Evolutionary conservation across 2,888 invertebrate species (phyloP), one percentile per base, ranked within the genome.

Genomic region (Macaria liturata): DNA sequence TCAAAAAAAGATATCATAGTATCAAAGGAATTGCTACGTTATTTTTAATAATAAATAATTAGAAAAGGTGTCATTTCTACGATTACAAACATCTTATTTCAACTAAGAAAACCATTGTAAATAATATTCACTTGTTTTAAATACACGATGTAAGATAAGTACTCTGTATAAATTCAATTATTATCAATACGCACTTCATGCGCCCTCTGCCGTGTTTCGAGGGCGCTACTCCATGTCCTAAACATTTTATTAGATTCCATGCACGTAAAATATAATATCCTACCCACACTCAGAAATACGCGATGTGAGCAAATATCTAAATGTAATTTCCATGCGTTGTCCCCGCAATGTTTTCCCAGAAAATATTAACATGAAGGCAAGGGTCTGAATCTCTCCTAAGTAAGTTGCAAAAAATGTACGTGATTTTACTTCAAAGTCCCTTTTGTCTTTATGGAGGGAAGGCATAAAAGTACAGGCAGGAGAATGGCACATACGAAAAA

Each of bases 401-500:
- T 91, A 91, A 91, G 91, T 91, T 91, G 91, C 91, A 91, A 91
- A 91, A 91, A 91, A 91, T 91, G 89, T 91, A 91, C 91, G 91
- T 91, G 91, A 91, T 91, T 91, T 91, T 87, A 91, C 91, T 91
- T 91, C 91, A 91, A 91, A 91, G 91, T 91, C 87, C 86, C 86
- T 91, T 91, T 91, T 91, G 91, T 91, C 91, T 91, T 91, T 91
- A 91, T 89, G 86, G 86, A 87, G 84, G 87, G 83, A 86, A 84
- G 81, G 84, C 87, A 89, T 91, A 90, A 90, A 89, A 88, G 89
- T 88, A 90, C 88, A 85, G 86, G 80, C 87, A 86, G 78, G 80
- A 79, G 87, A 88, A 90, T 86, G 88, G 88, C 86, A 88, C 84
- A 90, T 88, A 84, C 88, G 83, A 85, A 91, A 91, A 91, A 91